phyloP scores from a whole-genome alignment of 2,888 invertebrate species.

The Lasius platythorax region DNA sequence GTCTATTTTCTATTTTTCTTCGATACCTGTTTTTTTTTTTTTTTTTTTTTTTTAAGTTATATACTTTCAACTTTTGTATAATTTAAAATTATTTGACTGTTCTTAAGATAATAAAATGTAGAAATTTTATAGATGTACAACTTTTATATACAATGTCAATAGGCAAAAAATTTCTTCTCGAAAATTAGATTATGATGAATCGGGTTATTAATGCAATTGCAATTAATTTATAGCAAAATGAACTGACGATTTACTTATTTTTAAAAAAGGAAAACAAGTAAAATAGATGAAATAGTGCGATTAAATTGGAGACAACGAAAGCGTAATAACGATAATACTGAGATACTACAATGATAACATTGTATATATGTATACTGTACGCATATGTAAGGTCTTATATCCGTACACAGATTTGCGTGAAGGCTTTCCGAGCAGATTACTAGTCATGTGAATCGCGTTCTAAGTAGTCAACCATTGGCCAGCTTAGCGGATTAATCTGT shows the following conservation, averaged over 20 bases:
- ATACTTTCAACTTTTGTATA: neutral
- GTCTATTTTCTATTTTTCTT: neutral
- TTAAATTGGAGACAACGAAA: conserved; percentile 21
- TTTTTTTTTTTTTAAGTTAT: neutral
- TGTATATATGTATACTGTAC: neutral
- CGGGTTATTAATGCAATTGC: neutral
- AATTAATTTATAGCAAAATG: neutral
- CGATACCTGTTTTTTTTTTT: neutral
- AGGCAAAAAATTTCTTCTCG: neutral
- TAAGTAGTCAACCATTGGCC: conserved; percentile 45
- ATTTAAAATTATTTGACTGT: neutral
- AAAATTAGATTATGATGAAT: neutral
- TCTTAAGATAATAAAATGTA: neutral
- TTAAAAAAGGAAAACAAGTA: neutral
- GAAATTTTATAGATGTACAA: neutral
- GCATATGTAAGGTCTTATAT: conserved; percentile 1
- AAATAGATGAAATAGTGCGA: conserved; percentile 16
- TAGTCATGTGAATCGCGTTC: conserved; percentile 38
- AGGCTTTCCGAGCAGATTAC: conserved; percentile 42
- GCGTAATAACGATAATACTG: conserved; percentile 15
- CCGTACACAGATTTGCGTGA: conserved; percentile 40
- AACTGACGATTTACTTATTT: neutral
- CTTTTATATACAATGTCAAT: neutral
- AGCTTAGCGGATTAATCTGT: conserved; percentile 36
- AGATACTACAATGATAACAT: neutral